Evolutionary conservation across 2,113 vertebrate genomes (phyloP).

Genomic region (Mixornis gularis): DNA sequence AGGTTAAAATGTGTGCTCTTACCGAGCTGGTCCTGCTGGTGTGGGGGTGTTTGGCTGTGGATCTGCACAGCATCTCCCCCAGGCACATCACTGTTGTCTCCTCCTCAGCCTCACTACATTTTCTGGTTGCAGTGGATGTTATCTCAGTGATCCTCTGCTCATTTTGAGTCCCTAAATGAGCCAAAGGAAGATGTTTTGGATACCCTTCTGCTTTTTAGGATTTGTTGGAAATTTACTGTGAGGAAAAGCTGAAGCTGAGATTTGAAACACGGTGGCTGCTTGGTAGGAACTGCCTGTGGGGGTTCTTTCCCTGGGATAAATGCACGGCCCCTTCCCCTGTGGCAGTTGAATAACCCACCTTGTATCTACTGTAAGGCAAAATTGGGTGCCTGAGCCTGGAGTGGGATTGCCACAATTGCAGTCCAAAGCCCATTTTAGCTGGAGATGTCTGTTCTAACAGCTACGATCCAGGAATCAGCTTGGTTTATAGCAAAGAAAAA

Average conservation of each 20-base stretch:
- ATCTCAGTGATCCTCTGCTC: neutral
- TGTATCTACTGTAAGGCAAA: neutral
- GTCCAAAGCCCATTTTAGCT: neutral
- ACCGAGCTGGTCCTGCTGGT: neutral
- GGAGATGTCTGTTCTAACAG: neutral
- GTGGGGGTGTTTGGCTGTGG: neutral
- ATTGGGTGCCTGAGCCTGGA: neutral
- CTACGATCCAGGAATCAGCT: neutral
- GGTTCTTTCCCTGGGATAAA: neutral
- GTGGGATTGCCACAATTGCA: rapidly evolving
- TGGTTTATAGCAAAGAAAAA: neutral
- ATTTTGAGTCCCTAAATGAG: neutral
- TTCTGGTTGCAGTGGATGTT: neutral
- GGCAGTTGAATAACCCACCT: neutral
- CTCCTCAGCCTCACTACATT: neutral
- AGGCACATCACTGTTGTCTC: neutral
- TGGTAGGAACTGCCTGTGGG: neutral
- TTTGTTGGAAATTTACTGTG: neutral
- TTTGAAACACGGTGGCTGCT: rapidly evolving
- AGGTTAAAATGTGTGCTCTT: neutral
- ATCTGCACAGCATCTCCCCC: neutral
- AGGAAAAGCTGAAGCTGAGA: neutral
- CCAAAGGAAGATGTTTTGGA: neutral
- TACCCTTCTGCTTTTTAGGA: neutral
- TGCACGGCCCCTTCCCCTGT: rapidly evolving